A percentile compares a stretch with the other conserved stretches of the same genome.
phyloP scores from a whole-genome alignment of 2,888 invertebrate species.

The Mythimna albipuncta region DNA sequence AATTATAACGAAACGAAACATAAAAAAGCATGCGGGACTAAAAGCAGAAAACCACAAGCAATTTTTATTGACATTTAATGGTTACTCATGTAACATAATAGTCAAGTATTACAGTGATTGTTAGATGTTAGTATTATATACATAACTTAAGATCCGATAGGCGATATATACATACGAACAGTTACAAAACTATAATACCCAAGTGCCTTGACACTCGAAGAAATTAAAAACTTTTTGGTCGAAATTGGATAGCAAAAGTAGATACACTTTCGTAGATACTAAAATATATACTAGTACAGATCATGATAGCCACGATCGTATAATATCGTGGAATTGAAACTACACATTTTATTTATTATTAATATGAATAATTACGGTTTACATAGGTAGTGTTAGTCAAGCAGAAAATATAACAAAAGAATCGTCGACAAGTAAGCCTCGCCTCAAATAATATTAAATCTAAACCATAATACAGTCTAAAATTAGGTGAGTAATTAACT shows the following conservation, averaged over 20 bases:
- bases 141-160: constrained; percentile 67
- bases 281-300: constrained; percentile 65
- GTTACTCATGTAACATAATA: constrained; percentile 83
- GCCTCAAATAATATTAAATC: constrained; percentile 39
- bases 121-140: constrained; percentile 75
- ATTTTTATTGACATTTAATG: constrained; percentile 88
- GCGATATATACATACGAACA: constrained; percentile 68
- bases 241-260: constrained; percentile 59
- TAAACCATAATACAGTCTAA: constrained; percentile 53
- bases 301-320: constrained; percentile 53
- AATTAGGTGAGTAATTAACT: constrained; percentile 55
- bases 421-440: constrained; percentile 30
- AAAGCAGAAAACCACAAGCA: constrained; percentile 89
- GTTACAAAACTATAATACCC: constrained; percentile 68
- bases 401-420: constrained; percentile 57
- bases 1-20: constrained; percentile 72
- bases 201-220: constrained; percentile 53
- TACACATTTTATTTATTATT: constrained; percentile 42
- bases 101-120: constrained; percentile 81
- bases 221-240: constrained; percentile 61
- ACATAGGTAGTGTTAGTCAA: constrained; percentile 46
- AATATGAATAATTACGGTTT: constrained; percentile 50
- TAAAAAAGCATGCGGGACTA: constrained; percentile 88
- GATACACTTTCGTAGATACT: constrained; percentile 53
- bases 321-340: constrained; percentile 49